phyloP scores from a whole-genome alignment of 2,797 vertebrate genomes.

The Hemitrygon akajei region DNA sequence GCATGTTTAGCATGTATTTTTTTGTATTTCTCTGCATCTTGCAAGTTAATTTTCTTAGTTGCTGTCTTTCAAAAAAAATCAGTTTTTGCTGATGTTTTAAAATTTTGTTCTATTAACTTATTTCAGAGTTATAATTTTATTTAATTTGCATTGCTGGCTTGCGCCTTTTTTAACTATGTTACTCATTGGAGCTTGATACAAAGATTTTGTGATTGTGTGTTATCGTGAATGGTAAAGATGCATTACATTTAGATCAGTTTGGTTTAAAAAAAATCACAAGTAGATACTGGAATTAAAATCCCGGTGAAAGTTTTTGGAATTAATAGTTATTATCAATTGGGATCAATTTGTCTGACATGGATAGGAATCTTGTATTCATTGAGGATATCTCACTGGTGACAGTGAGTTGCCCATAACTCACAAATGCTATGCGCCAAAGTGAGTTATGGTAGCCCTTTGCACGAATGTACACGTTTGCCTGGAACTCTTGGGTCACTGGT shows the following conservation, averaged over 20 bases:
- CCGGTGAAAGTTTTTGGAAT: not conserved
- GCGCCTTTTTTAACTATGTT: not conserved
- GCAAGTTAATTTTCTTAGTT: conserved; percentile 27
- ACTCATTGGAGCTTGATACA: not conserved
- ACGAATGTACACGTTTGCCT: not conserved
- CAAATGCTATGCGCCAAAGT: conserved; percentile 15
- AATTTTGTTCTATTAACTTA: not conserved
- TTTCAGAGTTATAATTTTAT: conserved; percentile 4
- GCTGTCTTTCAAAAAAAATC: conserved; percentile 20
- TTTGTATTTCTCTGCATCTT: conserved; percentile 18
- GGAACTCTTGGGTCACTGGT: conserved; percentile 29
- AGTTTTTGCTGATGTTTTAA: not conserved
- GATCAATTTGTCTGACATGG: not conserved
- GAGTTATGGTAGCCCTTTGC: conserved; percentile 28
- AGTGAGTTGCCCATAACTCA: conserved; percentile 33
- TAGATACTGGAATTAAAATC: not conserved
- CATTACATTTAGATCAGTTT: not conserved
- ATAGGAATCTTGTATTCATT: not conserved
- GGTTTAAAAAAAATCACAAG: not conserved
- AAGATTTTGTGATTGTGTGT: not conserved
- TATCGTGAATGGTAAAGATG: conserved; percentile 17
- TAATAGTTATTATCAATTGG: not conserved
- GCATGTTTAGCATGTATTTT: conserved; percentile 30
- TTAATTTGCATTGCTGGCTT: conserved; percentile 1
- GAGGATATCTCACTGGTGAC: conserved; percentile 36